Base-by-base conservation (phyloP, 1,140 invertebrate genomes). In the Drosophila nasuta region DNA sequence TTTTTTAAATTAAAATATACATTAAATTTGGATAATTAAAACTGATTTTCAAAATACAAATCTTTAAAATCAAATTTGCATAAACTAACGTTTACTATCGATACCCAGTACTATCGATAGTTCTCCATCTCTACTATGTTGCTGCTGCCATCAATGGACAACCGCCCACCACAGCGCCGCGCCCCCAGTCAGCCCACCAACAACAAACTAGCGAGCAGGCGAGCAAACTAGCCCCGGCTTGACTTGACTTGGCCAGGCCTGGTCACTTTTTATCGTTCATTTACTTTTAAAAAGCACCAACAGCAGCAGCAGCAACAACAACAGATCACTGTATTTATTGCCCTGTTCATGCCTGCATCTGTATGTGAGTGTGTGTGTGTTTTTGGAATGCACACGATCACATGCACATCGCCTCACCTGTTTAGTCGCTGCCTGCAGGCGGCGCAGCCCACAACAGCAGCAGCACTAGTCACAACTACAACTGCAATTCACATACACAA, bases 221-320 rank as follows among this genome's bases (percentile, higher is more conserved):
- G 0, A 25, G 3, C 30, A 68, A 49, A 56, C 60, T 65, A 25
- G 43, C 17, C 54, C 35, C 56, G 48, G 65, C 48, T 56, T 30
- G 56, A 49, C 56, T 60, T 74, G 63, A 57, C 66, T 46, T 75
- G 73, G 68, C 52, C 68, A 66, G 52, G 71, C 72, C 66, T 70
- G 72, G 58, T 82, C 73, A 68, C 74, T 82, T 87, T 88, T 87
- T 87, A 87, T 87, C 83, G 83, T 87, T 83, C 83, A 88, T 87
- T 87, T 87, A 88, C 83, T 87, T 87, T 88, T 82, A 68, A 88
- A 71, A 79, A 82, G 79, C 79, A 74, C 45, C 71, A 66, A 49
- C 77, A 77, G 51, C 77, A 77, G 30, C 67, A 65, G 49, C 77
- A 77, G 35, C 67, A 68, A 28, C 65, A 63, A 41, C 72, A 70